Evolutionary conservation across 2,113 vertebrate species (phyloP).

Genomic region (Perca schrenkii): DNA sequence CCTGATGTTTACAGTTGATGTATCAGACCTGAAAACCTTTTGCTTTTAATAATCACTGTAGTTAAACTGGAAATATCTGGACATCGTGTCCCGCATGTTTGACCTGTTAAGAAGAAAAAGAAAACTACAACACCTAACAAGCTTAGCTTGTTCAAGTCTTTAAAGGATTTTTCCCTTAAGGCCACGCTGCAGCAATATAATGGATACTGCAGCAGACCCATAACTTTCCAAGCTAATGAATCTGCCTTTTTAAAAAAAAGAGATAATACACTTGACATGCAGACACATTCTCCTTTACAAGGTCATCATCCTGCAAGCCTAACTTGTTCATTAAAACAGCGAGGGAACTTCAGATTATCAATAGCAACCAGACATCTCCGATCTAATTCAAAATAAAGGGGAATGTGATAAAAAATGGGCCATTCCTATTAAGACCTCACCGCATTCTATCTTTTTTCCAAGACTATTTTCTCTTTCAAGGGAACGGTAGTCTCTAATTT

Average conservation of each 20-base stretch:
- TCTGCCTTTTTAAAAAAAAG: slow-evolving; percentile 37
- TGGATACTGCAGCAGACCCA: slow-evolving; percentile 26
- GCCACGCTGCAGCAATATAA: slow-evolving; percentile 17
- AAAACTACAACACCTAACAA: not conserved
- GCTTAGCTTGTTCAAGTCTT: slow-evolving; percentile 8
- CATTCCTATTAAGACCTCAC: slow-evolving; percentile 70
- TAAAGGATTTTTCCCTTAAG: slow-evolving; percentile 38
- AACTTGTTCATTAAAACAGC: slow-evolving; percentile 63
- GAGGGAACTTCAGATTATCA: slow-evolving; percentile 55
- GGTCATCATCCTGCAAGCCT: slow-evolving; percentile 56
- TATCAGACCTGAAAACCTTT: not conserved
- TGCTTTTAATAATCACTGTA: not conserved
- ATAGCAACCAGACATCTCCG: slow-evolving; percentile 42
- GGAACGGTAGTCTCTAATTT: slow-evolving; percentile 78
- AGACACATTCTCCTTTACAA: slow-evolving; percentile 64
- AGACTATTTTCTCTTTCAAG: slow-evolving; percentile 69
- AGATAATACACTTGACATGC: slow-evolving; percentile 45
- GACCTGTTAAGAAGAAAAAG: not conserved
- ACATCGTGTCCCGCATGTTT: not conserved
- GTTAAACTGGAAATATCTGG: not conserved
- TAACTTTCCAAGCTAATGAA: slow-evolving; percentile 56
- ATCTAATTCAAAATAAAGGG: slow-evolving; percentile 61
- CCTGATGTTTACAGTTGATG: slow-evolving; percentile 1
- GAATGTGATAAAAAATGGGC: slow-evolving; percentile 48
- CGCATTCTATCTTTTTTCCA: slow-evolving; percentile 48